These are phyloP conservation scores for Sebastes schlegelii DNA, from an alignment of 2,113 vertebrate genomes.

Conservation along the genomic window DNA sequence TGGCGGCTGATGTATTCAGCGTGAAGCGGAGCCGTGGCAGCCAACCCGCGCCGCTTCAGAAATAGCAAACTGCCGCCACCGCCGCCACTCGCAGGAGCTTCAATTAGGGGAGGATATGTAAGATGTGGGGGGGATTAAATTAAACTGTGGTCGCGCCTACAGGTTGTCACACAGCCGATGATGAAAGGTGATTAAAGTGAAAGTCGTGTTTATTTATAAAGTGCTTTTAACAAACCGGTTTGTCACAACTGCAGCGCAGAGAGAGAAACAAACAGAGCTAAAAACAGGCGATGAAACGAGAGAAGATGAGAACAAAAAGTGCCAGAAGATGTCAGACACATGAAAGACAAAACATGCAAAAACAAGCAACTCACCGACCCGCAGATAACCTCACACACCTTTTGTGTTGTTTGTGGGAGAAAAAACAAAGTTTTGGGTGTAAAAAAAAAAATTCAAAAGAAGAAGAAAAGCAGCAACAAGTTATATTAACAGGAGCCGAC, in stretches of 20 bases:
- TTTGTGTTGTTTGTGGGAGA: neutral
- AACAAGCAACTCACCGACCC: slow-evolving; percentile 25
- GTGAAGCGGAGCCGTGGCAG: slow-evolving; percentile 52
- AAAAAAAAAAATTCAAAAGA: neutral
- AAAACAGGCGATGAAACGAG: slow-evolving; percentile 13
- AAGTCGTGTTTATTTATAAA: slow-evolving; percentile 54
- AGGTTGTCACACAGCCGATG: slow-evolving; percentile 58
- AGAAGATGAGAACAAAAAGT: slow-evolving; percentile 30
- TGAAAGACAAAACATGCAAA: slow-evolving; percentile 14
- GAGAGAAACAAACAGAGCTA: neutral
- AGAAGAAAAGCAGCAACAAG: too few species aligned
- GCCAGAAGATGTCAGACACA: slow-evolving; percentile 13
- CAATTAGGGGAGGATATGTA: slow-evolving; percentile 48
- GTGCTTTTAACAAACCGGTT: slow-evolving; percentile 39
- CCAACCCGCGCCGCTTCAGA: slow-evolving; percentile 45
- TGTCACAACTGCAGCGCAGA: slow-evolving; percentile 10
- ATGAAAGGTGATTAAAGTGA: slow-evolving; percentile 65
- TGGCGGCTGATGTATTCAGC: slow-evolving; percentile 58
- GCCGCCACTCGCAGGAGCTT: slow-evolving; percentile 34
- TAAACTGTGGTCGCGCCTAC: slow-evolving; percentile 48
- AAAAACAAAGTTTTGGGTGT: neutral
- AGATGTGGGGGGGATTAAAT: slow-evolving; percentile 45
- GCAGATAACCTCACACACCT: slow-evolving; percentile 15
- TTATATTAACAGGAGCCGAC: too few species aligned
- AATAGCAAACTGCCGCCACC: slow-evolving; percentile 44